Conservation (phyloP, 2,113 vertebrate species). For the Dromaius novaehollandiae region DNA sequence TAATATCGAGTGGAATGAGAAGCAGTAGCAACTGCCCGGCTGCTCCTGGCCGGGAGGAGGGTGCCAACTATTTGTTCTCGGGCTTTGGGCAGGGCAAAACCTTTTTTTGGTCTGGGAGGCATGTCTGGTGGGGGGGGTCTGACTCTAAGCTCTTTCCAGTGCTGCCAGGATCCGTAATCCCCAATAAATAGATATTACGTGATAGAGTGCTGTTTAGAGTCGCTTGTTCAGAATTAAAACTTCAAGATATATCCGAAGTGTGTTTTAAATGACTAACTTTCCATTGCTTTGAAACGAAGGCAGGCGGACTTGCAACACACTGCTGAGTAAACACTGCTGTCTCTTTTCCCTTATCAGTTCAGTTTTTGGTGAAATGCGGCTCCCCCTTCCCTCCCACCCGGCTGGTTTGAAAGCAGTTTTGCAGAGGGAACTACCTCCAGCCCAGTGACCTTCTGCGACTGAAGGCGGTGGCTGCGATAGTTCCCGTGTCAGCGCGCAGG, state of each 20-base stretch:
- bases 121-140: constrained; percentile 9
- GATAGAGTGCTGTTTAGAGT: not conserved
- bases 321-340: constrained; percentile 42
- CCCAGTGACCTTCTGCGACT: constrained; percentile 50
- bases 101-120: constrained; percentile 49
- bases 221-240: not conserved
- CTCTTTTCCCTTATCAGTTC: constrained; percentile 37
- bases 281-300: not conserved
- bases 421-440: constrained; percentile 58
- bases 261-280: not conserved
- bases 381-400: not conserved
- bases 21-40: constrained; percentile 66
- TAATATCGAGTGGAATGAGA: constrained; percentile 38
- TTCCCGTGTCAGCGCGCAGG: constrained; percentile 9
- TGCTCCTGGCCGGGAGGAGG: constrained; percentile 38
- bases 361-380: constrained; percentile 28
- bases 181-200: not conserved
- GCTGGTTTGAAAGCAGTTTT: constrained; percentile 40
- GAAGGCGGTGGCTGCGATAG: constrained; percentile 21
- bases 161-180: not conserved
- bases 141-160: not conserved
- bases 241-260: accelerated
- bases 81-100: constrained; percentile 37
- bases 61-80: constrained; percentile 68
- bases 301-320: not conserved